Percentiles rank a stretch among this genome's conserved stretches.
Evolutionary conservation across 2,888 invertebrate genomes (phyloP).

Genomic region (Agrochola litura): DNA sequence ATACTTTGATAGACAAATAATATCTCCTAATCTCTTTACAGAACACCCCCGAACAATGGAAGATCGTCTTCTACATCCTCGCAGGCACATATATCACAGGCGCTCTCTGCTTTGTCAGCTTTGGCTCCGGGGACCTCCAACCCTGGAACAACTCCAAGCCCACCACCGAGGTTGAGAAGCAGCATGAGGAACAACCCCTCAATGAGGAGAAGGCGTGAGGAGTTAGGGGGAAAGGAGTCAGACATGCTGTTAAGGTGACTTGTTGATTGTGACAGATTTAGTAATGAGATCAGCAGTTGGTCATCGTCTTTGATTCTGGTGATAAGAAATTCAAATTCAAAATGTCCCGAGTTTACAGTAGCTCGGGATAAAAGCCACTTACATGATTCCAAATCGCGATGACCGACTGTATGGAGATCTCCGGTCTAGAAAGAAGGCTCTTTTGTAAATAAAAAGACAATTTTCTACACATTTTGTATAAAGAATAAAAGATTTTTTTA

Average conservation of each 20-base stretch:
- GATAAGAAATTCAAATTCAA: neutral
- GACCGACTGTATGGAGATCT: neutral
- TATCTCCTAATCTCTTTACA: constrained; percentile 67
- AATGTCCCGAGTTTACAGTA: neutral
- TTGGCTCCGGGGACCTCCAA: constrained; percentile 93
- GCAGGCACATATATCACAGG: constrained; percentile 93
- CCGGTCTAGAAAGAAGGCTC: neutral
- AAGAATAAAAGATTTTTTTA: neutral
- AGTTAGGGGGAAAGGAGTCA: constrained; percentile 32
- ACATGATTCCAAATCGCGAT: neutral
- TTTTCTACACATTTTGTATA: neutral
- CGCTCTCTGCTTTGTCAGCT: constrained; percentile 91
- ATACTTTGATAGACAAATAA: neutral
- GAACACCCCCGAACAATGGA: constrained; percentile 95
- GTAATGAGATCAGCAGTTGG: neutral
- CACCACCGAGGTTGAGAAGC: constrained; percentile 62
- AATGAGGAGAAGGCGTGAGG: constrained; percentile 82
- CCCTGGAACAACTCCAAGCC: constrained; percentile 80
- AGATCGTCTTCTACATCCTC: constrained; percentile 95
- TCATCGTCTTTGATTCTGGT: neutral
- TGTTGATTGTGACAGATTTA: neutral
- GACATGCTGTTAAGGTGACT: constrained; percentile 40
- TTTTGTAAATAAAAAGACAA: constrained; percentile 12
- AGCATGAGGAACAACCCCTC: constrained; percentile 82
- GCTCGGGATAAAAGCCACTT: neutral